phyloP scores from a whole-genome alignment of 2,888 invertebrate species.

The Scaptomyza flava region DNA sequence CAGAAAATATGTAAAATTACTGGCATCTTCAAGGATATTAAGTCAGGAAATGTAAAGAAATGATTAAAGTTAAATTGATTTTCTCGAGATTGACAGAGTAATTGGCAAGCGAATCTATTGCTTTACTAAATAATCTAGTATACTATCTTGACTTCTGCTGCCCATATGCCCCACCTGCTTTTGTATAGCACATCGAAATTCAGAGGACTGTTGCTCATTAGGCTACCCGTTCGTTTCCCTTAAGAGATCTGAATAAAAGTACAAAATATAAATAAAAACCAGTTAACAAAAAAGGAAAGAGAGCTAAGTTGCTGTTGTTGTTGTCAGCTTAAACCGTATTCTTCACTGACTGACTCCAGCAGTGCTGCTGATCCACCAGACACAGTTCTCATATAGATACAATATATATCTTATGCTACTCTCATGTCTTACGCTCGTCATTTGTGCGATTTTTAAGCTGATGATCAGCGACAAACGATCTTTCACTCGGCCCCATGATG shows the following conservation, averaged over 20 bases:
- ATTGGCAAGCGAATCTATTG: no score
- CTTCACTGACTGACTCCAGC: conserved; percentile 8
- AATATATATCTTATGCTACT: not conserved
- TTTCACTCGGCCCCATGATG: conserved; percentile 82
- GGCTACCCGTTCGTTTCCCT: conserved; percentile 60
- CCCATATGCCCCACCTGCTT: conserved; percentile 15
- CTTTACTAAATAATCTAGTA: no score
- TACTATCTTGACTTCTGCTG: no score
- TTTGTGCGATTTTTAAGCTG: conserved; percentile 82
- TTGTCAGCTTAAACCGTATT: conserved; percentile 65
- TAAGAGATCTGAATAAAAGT: conserved; percentile 12
- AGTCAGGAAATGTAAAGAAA: no score
- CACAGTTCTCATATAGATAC: not conserved
- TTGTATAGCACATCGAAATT: conserved; percentile 34
- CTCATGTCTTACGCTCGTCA: conserved; percentile 81
- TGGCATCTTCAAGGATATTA: no score
- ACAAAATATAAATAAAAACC: conserved; percentile 44
- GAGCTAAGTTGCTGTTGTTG: conserved; percentile 40
- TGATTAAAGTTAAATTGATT: no score
- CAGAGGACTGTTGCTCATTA: conserved; percentile 67
- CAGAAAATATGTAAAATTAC: no score
- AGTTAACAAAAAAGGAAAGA: conserved; percentile 56
- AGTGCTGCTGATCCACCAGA: conserved; percentile 29
- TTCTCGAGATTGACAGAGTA: no score
- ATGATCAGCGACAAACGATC: conserved; percentile 84